phyloP scores from a whole-genome alignment of 1,140 invertebrate species.

The Drosophila fuyamai region DNA sequence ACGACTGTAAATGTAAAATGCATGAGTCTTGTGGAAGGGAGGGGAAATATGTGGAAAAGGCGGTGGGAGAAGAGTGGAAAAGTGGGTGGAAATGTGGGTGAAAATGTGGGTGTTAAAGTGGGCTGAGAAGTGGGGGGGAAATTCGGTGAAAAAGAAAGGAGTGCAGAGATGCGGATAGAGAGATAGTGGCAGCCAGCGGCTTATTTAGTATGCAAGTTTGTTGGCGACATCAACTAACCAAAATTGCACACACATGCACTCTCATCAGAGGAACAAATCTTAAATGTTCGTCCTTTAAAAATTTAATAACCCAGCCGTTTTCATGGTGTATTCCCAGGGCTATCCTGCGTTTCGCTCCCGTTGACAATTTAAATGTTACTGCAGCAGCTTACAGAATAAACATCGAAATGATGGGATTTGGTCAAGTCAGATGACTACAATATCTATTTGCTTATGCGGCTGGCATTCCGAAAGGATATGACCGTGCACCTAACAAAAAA shows the following conservation, averaged over 20 bases:
- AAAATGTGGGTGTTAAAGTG: neutral
- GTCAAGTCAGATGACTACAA: slow-evolving; percentile 51
- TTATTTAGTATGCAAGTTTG: slow-evolving; percentile 80
- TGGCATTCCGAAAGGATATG: slow-evolving; percentile 21
- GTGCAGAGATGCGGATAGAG: slow-evolving; percentile 26
- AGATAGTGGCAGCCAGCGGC: slow-evolving; percentile 55
- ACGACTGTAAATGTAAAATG: slow-evolving; percentile 73
- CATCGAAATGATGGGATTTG: slow-evolving; percentile 53
- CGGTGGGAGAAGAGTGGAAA: neutral
- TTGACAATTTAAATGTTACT: slow-evolving; percentile 45
- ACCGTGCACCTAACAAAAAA: slow-evolving; percentile 5
- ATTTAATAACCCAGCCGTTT: slow-evolving; percentile 25
- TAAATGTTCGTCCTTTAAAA: slow-evolving; percentile 28
- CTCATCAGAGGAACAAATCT: slow-evolving; percentile 20
- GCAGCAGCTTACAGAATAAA: slow-evolving; percentile 42
- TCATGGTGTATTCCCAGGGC: neutral
- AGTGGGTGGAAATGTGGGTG: neutral
- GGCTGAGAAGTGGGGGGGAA: neutral
- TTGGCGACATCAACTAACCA: slow-evolving; percentile 71
- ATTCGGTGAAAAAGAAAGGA: neutral
- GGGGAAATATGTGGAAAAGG: neutral
- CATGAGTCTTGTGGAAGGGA: slow-evolving; percentile 35
- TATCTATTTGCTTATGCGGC: slow-evolving; percentile 49
- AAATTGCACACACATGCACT: slow-evolving; percentile 51
- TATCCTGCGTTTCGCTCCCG: slow-evolving; percentile 16